A percentile compares a stretch with the other conserved stretches of the same genome.
Evolutionary conservation across 2,113 vertebrate genomes (phyloP).

Genomic region (Castor canadensis): DNA sequence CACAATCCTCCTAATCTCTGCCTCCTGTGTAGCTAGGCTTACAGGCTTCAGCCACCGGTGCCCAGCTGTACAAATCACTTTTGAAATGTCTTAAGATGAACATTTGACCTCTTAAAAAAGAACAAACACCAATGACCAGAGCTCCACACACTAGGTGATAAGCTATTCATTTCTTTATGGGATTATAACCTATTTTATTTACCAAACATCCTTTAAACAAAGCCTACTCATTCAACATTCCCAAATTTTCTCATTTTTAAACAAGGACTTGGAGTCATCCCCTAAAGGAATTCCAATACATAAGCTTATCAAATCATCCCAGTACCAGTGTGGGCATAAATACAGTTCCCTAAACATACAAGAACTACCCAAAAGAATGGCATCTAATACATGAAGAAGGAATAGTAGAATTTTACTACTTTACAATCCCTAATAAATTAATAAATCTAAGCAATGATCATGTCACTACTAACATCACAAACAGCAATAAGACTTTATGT

Average conservation of each 20-base stretch:
- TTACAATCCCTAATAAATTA: slow-evolving; percentile 17
- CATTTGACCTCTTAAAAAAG: background rate
- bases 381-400: background rate
- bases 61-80: slow-evolving; percentile 2
- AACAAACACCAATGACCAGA: slow-evolving; percentile 3
- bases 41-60: no score
- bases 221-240: background rate
- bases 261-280: background rate
- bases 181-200: slow-evolving; percentile 10
- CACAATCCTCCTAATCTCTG: no score
- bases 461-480: background rate
- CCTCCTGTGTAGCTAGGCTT: no score
- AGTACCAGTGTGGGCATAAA: background rate
- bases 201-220: background rate
- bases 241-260: slow-evolving; percentile 38
- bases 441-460: background rate
- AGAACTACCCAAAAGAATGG: background rate
- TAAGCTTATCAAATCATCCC: background rate
- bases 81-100: slow-evolving; percentile 30
- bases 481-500: background rate
- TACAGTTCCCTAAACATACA: background rate
- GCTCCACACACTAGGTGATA: background rate
- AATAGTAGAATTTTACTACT: background rate
- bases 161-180: background rate
- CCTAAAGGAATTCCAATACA: slow-evolving; percentile 17